phyloP scores from a whole-genome alignment of 2,888 invertebrate genomes.

The Apotomis turbidana region DNA sequence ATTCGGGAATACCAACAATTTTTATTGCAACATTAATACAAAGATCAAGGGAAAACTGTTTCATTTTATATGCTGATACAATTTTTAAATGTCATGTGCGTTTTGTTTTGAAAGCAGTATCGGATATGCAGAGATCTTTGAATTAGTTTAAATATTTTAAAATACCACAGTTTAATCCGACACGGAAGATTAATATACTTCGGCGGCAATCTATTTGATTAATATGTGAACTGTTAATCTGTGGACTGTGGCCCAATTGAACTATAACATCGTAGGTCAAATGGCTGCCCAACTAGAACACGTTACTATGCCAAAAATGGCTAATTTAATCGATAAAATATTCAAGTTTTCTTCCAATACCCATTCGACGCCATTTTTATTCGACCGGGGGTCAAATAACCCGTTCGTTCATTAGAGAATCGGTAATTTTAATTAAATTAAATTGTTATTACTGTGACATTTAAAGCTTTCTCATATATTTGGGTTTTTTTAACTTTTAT shows the following conservation, averaged over 20 bases:
- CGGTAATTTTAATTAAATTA: constrained; percentile 33
- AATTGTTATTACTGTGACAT: constrained; percentile 35
- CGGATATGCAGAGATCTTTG: neutral
- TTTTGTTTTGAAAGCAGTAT: neutral
- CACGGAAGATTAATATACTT: constrained; percentile 17
- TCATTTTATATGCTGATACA: neutral
- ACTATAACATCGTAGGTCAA: constrained; percentile 31
- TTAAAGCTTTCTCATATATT: constrained; percentile 28
- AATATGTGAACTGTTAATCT: constrained; percentile 23
- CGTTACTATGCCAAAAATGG: constrained; percentile 25
- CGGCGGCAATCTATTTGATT: constrained; percentile 23
- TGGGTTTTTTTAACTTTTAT: constrained; percentile 12
- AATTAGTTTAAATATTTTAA: constrained; percentile 4
- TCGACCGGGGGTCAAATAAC: constrained; percentile 30
- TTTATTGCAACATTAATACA: neutral
- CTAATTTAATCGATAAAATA: constrained; percentile 30
- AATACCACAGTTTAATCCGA: constrained; percentile 6
- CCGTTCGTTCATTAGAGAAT: constrained; percentile 25
- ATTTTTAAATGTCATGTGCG: neutral
- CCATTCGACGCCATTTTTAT: constrained; percentile 8
- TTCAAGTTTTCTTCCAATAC: constrained; percentile 18
- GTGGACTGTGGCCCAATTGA: constrained; percentile 25
- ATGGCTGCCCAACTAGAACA: constrained; percentile 8
- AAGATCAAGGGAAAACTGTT: neutral
- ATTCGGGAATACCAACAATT: neutral